Percentiles rank a stretch among this genome's conserved stretches.
Evolutionary conservation across 1,140 invertebrate species (phyloP).

Genomic region (Lethocerus indicus): DNA sequence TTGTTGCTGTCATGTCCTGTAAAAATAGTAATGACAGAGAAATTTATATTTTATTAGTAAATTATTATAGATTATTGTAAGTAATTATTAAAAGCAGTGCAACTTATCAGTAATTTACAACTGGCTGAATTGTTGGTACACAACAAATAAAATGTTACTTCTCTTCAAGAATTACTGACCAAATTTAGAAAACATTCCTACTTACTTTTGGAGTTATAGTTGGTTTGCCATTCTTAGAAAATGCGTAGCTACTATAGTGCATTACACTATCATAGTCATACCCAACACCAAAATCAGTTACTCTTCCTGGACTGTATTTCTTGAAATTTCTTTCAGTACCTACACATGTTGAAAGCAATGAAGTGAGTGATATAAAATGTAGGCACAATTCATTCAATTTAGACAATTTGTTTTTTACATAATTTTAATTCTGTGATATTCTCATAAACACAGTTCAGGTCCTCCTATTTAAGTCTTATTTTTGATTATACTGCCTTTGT

Average conservation of each 20-base stretch:
- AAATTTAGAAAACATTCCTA: background rate
- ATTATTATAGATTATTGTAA: background rate
- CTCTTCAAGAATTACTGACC: background rate
- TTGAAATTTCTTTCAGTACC: conserved; percentile 49
- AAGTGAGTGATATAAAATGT: too few relatives aligned
- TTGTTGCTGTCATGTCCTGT: conserved; percentile 16
- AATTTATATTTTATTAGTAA: conserved; percentile 25
- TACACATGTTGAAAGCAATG: conserved; percentile 15
- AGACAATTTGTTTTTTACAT: too few relatives aligned
- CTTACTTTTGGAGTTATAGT: conserved; percentile 48
- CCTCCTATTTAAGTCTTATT: conserved; percentile 2
- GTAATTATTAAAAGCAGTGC: background rate
- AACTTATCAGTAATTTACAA: background rate
- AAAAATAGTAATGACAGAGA: background rate
- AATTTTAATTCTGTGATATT: too few relatives aligned
- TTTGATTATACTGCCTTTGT: background rate
- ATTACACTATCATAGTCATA: conserved; percentile 70
- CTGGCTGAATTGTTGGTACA: background rate
- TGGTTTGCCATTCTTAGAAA: conserved; percentile 49
- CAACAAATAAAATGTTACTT: background rate
- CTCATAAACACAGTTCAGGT: background rate
- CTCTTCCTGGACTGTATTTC: conserved; percentile 31
- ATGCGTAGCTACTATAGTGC: conserved; percentile 64
- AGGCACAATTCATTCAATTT: too few relatives aligned
- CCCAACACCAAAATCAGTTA: conserved; percentile 16